phyloP scores from a whole-genome alignment of 2,888 invertebrate genomes.

The Metallyticus violacea region DNA sequence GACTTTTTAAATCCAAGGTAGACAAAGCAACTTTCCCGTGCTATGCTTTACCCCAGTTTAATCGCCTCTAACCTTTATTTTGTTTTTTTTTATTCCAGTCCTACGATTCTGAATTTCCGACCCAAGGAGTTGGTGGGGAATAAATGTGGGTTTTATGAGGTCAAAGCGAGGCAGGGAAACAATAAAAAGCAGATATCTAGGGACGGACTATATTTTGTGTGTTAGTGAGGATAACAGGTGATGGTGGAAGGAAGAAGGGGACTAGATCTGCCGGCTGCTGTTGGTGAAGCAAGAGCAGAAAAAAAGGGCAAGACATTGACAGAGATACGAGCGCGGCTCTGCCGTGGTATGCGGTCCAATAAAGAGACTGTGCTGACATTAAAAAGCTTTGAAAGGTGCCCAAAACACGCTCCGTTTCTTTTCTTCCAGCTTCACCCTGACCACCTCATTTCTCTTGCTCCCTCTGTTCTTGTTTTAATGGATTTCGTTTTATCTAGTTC shows the following conservation, averaged over 20 bases:
- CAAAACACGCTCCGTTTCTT: neutral
- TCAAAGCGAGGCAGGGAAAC: neutral
- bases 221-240: neutral
- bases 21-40: neutral
- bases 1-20: neutral
- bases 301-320: neutral
- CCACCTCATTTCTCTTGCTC: neutral
- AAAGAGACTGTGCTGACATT: neutral
- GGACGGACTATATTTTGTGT: neutral
- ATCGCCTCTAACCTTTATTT: neutral
- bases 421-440: too few species aligned
- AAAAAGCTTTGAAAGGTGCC: neutral
- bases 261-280: too few species aligned
- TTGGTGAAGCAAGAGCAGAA: neutral
- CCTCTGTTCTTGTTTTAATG: neutral
- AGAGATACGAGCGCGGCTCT: neutral
- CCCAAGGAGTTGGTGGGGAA: too few species aligned
- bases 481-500: neutral
- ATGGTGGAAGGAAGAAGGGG: neutral
- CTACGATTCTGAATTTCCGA: neutral
- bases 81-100: neutral
- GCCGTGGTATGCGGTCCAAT: neutral
- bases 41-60: neutral
- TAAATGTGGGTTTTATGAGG: neutral
- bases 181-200: neutral